Percentiles rank a stretch among this genome's conserved stretches.
Conservation (phyloP, 2,113 vertebrate genomes). For the Alosa alosa region DNA sequence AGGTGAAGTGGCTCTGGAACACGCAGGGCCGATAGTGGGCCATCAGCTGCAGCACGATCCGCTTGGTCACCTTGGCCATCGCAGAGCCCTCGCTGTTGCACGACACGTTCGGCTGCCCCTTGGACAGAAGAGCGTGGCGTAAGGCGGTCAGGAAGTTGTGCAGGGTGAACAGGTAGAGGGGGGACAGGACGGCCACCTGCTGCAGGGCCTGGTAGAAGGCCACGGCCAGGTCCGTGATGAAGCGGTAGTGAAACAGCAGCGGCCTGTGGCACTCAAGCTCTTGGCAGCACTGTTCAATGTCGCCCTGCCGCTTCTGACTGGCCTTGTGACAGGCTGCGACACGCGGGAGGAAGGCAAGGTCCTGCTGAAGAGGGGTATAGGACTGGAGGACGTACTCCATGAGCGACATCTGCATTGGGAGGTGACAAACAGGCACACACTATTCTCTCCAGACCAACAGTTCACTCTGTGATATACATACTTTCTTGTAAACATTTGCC, state of each 20-base stretch:
- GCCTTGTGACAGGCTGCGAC: constrained; percentile 57
- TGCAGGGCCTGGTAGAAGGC: constrained; percentile 68
- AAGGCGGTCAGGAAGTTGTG: constrained; percentile 57
- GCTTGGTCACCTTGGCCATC: constrained; percentile 60
- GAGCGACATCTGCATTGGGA: constrained; percentile 57
- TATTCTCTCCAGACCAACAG: not conserved
- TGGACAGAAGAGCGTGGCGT: constrained; percentile 51
- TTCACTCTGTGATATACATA: not conserved
- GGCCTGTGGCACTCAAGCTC: constrained; percentile 50
- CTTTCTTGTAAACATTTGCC: not conserved
- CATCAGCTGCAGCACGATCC: constrained; percentile 64
- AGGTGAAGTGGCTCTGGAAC: constrained; percentile 55
- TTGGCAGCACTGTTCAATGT: constrained; percentile 56
- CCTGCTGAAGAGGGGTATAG: constrained; percentile 45
- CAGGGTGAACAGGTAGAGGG: constrained; percentile 70
- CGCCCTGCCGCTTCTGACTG: constrained; percentile 47
- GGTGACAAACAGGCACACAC: constrained; percentile 23
- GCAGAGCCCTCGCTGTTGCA: constrained; percentile 29
- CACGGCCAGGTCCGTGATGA: constrained; percentile 55
- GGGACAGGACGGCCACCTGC: constrained; percentile 70
- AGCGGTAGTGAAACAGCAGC: constrained; percentile 50
- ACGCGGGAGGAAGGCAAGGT: constrained; percentile 54
- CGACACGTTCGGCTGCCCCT: constrained; percentile 31
- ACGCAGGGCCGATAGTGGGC: constrained; percentile 63
- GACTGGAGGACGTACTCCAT: constrained; percentile 62